Base-by-base conservation (phyloP, 2,113 vertebrate genomes). In the Misgurnus mizolepis region DNA sequence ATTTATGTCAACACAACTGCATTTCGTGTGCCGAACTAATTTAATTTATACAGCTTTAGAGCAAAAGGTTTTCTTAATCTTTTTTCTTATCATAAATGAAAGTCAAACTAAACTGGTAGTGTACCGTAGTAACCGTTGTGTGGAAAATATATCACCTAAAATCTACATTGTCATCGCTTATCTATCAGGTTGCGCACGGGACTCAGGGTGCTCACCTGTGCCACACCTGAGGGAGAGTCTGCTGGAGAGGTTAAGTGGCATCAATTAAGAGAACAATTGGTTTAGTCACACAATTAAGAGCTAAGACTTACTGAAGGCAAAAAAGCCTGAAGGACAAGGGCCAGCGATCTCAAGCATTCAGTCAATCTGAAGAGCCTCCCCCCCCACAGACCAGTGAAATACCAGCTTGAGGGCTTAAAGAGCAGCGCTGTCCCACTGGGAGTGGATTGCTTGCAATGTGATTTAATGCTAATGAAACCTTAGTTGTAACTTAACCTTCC, bases 211-310 rank as follows among this genome's bases (percentile, higher is more conserved):
- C 3, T 86, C 85, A 89, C 87, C 90, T 89, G 88, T 86, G 80
- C 83, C 69, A 70, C 83, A 89, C 88, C 91, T 89, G 86, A 88
- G 90, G 80, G 77, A 50, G 80, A 80, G 81, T 70, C 78, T 82
- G 62, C 73, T 78, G 39, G 74, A 81, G 82, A 86, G 79, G 82
- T 85, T 75, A 86, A 92, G 90, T 87, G 85, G 78, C 86, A 88
- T 91, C 90, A 92, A 90, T 92, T 91, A 91, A 91, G 86, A 88
- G 91, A 92, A 93, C 92, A 94, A 92, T 92, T 91, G 90, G 87
- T 92, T 92, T 92, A 90, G 92, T 92, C 92, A 90, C 89, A 91
- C 89, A 90, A 91, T 92, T 92, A 92, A 90, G 89, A 90, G 91
- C 89, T 93, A 88, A 92, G 86, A 85, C 83, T 87, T 88, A 85